Evolutionary conservation across 2,888 invertebrate species (phyloP), one percentile per base, ranked within the genome.

Genomic region (Chloroclysta siterata): DNA sequence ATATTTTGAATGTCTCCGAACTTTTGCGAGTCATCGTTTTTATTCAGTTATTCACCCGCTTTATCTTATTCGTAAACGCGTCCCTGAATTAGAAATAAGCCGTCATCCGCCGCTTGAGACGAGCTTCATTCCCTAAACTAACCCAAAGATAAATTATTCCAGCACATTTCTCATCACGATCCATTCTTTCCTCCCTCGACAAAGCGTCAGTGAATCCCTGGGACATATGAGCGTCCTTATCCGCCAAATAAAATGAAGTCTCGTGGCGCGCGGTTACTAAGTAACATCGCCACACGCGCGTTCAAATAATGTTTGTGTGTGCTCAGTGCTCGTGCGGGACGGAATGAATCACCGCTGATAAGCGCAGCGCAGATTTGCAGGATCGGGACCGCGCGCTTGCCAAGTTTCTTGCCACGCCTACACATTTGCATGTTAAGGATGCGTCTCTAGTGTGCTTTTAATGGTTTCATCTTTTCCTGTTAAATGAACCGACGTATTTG

Each of bases 291-390:
- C 79, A 80, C 78, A 61, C 65, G 65, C 61, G 77, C 72, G 74
- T 69, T 74, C 73, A 69, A 69, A 73, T 74, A 75, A 72, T 76
- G 76, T 78, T 77, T 75, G 73, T 75, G 68, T 68, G 71, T 75
- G 73, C 65, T 72, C 68, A 66, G 75, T 76, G 71, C 74, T 76
- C 74, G 77, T 80, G 75, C 81, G 73, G 76, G 69, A 80, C 74
- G 76, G 81, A 84, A 90, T 91, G 90, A 90, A 90, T 91, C 88
- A 89, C 83, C 77, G 78, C 86, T 90, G 90, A 92, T 91, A 92
- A 91, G 90, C 87, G 77, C 82, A 79, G 81, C 81, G 75, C 87
- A 89, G 89, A 92, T 91, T 89, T 88, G 84, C 86, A 81, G 87
- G 83, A 88, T 86, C 84, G 81, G 73, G 75, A 78, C 77, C 79